Base-by-base conservation (phyloP, 2,888 invertebrate species). In the Cantharis rufa region DNA sequence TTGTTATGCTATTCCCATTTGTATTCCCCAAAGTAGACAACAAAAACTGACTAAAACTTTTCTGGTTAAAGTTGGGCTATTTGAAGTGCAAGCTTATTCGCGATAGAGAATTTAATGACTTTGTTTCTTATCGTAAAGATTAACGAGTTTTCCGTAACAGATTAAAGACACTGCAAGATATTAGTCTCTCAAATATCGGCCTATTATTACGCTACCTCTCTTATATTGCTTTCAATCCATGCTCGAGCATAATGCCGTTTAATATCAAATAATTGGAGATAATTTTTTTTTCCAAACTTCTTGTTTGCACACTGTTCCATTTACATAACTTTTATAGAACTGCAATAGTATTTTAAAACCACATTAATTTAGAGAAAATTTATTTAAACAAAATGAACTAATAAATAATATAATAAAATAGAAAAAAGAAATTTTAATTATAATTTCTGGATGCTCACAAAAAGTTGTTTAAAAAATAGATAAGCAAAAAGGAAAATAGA, bases 101-200 rank as follows among this genome's bases (percentile, higher is more conserved):
- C 84, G 84, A 84, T 85, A 84, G 83, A 82, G 85, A 84, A 85
- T 86, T 86, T 86, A 86, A 86, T 86, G 86, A 85, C 84, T 86
- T 86, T 85, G 84, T 85, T 86, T 86, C 86, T 86, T 86, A 86
- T 86, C 86, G 82, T 78, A 81, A 86, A 86, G 86, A 86, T 86
- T 86, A 86, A 86, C 86, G 86, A 85, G 84, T 84, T 84, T 84
- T 81, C 83, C 84, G 84, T 85, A 83, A 84, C 85, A 84, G 86
- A 86, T 85, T 86, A 85, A 86, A 83, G 83, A 83, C 82, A 81
- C 81, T 81, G 81, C 82, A 77, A 83, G 83, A 83, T 86, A 86
- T 86, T 85, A 84, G 84, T 84, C 84, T 83, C 77, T 81, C 76
- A 71, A 79, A 80, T 76, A 82, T 82, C 82, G 83, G 83, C 82